These are phyloP conservation scores for Euplagia quadripunctaria DNA, from an alignment of 2,888 invertebrate genomes.

Conservation along the genomic window DNA sequence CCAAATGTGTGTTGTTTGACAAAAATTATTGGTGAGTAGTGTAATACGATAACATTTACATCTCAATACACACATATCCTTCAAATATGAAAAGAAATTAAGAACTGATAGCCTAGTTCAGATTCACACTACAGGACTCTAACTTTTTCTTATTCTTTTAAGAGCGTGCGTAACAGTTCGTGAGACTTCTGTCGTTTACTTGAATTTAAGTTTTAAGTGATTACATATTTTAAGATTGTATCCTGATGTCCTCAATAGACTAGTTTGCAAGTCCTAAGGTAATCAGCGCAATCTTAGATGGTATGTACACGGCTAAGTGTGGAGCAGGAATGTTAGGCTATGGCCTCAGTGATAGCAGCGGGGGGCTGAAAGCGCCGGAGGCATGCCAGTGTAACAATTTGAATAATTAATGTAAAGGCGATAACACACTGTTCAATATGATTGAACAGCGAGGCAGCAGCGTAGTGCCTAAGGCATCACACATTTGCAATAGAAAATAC, in stretches of 20 bases:
- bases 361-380: slow-evolving; percentile 30
- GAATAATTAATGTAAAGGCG: slow-evolving; percentile 5
- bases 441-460: neutral
- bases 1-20: neutral
- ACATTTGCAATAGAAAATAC: neutral
- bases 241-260: slow-evolving; percentile 64
- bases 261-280: slow-evolving; percentile 58
- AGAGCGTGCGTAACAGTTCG: no score
- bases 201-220: neutral
- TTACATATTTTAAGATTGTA: slow-evolving; percentile 26
- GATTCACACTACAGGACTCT: neutral
- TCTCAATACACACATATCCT: neutral
- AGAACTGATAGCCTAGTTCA: neutral
- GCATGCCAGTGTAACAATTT: slow-evolving; percentile 14
- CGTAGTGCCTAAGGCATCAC: neutral
- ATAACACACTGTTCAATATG: neutral
- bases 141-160: neutral
- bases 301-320: slow-evolving; percentile 51
- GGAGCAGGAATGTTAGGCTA: slow-evolving; percentile 46
- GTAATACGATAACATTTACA: slow-evolving; percentile 20
- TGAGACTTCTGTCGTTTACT: neutral
- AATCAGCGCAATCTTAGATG: slow-evolving; percentile 63
- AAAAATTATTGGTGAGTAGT: neutral
- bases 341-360: slow-evolving; percentile 32
- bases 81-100: neutral